Percentiles rank a stretch among this genome's conserved stretches.
These are phyloP conservation scores for Piliocolobus tephrosceles DNA, from an alignment of 2,113 vertebrate genomes.

Conservation along the genomic window DNA sequence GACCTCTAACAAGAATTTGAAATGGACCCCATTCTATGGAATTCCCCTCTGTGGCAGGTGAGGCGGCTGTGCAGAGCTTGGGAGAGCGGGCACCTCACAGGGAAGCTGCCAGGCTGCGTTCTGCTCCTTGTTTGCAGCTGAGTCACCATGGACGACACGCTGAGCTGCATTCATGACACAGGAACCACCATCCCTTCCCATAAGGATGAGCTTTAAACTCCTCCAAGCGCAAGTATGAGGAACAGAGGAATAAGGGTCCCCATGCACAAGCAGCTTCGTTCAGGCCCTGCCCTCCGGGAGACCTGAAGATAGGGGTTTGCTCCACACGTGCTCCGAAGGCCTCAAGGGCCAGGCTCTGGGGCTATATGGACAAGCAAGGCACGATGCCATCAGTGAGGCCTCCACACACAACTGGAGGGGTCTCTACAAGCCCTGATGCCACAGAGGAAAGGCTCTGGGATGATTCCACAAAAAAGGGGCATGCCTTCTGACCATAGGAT, in stretches of 20 bases:
- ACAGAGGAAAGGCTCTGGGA: too few species aligned
- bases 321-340: rapidly evolving
- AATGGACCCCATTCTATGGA: rapidly evolving
- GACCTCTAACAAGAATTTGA: not conserved
- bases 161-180: rapidly evolving
- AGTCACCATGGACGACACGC: too few species aligned
- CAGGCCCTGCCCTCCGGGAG: not conserved
- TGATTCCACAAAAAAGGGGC: rapidly evolving
- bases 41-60: rapidly evolving
- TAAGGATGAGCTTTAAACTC: not conserved
- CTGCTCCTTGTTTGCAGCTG: not conserved
- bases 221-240: rapidly evolving
- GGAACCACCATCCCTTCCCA: not conserved
- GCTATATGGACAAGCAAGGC: rapidly evolving
- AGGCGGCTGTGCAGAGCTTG: rapidly evolving
- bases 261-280: rapidly evolving
- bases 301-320: too few species aligned
- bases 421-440: not conserved
- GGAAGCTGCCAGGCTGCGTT: not conserved
- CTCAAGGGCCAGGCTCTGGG: not conserved
- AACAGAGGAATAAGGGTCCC: not conserved
- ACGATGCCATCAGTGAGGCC: rapidly evolving
- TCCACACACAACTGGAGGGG: not conserved
- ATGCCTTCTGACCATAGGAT: not conserved
- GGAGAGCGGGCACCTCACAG: rapidly evolving